Evolutionary conservation across 2,797 vertebrate species (phyloP), one percentile per base, ranked within the genome.

Genomic region (Gambelia wislizenii): DNA sequence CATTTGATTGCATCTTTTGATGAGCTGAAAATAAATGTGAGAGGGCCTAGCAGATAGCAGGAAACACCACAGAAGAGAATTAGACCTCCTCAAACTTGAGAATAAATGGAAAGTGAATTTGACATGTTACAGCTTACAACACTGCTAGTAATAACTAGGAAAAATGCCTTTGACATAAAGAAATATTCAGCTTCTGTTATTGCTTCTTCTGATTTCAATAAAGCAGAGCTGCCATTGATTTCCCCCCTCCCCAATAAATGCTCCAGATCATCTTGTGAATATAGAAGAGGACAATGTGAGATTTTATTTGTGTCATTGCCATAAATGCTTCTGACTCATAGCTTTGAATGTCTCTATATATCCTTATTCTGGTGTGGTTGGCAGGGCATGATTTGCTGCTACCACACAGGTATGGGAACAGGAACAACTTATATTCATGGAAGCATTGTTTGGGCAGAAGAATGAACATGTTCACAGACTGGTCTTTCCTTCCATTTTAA

Each of bases 191-290:
- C 77, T 18, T 18, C 59, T 2, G 7, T 30, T 92, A 36, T 16
- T 91, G 0, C 36, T 84, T 67, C 2, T 69, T 89, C 56, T 89
- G 76, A 85, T 95, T 92, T 92, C 27, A 93, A 12, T 87, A 87
- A 90, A 83, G 39, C 56, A 90, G 3, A 5, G n/a, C 47, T 33
- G 76, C 25, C 59, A 89, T 56, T 39, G 0, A 22, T 86, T 87
- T 91, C 86, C 82, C 89, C 36, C 8, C 39, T 22, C 25, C 52
- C n/a, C n/a, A 16, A 59, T 33, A 84, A 36, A 18, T 47, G 27
- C n/a, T 79, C 36, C 59, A 89, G 2, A 59, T 81, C 90, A 33
- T 61, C 80, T 72, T 92, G 75, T 61, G 61, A 64, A 72, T n/a
- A 30, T 30, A 92, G 84, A 85, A 7, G 77, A 83, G 89, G 80